Evolutionary conservation across 2,888 invertebrate species (phyloP).

Genomic region (Xestia rhomboidea): DNA sequence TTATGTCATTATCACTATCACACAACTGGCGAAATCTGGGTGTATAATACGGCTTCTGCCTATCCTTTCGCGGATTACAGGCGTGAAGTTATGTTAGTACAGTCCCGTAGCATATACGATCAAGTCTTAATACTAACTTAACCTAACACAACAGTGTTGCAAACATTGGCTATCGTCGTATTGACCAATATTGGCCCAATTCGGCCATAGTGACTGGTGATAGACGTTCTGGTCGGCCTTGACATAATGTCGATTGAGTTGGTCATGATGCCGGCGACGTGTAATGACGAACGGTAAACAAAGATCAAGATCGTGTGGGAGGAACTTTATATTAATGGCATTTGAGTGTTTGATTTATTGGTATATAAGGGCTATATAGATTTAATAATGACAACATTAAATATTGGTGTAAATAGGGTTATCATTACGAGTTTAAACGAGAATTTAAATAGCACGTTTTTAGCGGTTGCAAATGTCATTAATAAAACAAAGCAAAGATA

Average conservation of each 20-base stretch:
- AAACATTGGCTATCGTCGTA: slow-evolving; percentile 46
- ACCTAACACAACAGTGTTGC: slow-evolving; percentile 21
- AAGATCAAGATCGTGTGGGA: slow-evolving; percentile 37
- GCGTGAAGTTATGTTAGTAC: background rate
- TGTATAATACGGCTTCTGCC: background rate
- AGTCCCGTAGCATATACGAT: slow-evolving; percentile 1
- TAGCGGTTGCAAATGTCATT: too few relatives aligned
- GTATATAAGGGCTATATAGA: background rate
- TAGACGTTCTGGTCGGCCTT: slow-evolving; percentile 56
- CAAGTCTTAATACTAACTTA: slow-evolving; percentile 5
- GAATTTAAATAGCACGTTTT: too few relatives aligned
- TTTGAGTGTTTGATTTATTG: slow-evolving; percentile 40
- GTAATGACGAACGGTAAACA: slow-evolving; percentile 55
- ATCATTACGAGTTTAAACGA: background rate
- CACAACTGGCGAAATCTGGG: background rate
- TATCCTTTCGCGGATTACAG: background rate
- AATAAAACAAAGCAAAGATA: too few relatives aligned
- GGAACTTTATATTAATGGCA: slow-evolving; percentile 27
- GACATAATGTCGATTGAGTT: slow-evolving; percentile 53
- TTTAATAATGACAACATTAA: background rate
- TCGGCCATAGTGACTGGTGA: slow-evolving; percentile 44
- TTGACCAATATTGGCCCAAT: slow-evolving; percentile 57
- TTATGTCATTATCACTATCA: too few relatives aligned
- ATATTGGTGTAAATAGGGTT: slow-evolving; percentile 10
- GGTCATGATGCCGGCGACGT: slow-evolving; percentile 35